Evolutionary conservation across 2,888 invertebrate species (phyloP).

Genomic region (Hypselothyrea guttata): DNA sequence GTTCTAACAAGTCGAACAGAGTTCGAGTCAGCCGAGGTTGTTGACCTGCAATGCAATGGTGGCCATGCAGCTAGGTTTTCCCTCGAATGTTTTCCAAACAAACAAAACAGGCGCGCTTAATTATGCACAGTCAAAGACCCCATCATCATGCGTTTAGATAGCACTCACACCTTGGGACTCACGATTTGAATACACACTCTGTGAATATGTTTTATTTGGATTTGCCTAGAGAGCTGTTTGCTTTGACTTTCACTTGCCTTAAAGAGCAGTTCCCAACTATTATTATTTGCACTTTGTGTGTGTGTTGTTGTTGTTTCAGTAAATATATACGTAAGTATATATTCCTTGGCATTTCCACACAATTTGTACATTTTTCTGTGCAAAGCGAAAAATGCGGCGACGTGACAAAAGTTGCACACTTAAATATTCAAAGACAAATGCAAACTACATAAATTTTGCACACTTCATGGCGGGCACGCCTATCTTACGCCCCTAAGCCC

Average conservation of each 20-base stretch:
- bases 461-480: constrained; percentile 26
- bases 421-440: constrained; percentile 58
- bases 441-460: constrained; percentile 68
- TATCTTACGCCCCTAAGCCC: neutral
- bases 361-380: constrained; percentile 17
- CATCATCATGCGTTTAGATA: constrained; percentile 6
- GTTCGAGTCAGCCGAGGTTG: constrained; percentile 26
- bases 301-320: constrained; percentile 8
- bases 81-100: neutral
- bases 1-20: constrained; percentile 31
- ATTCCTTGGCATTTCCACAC: neutral
- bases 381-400: constrained; percentile 47
- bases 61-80: neutral
- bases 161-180: neutral
- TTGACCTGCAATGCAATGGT: constrained; percentile 30
- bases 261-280: constrained; percentile 42
- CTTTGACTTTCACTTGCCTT: constrained; percentile 57
- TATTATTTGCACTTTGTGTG: constrained; percentile 10
- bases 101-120: constrained; percentile 53
- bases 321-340: constrained; percentile 7
- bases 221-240: constrained; percentile 43
- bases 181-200: constrained; percentile 37
- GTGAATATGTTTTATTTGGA: constrained; percentile 6
- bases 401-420: constrained; percentile 51
- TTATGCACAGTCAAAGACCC: constrained; percentile 31